Percentiles rank a stretch among this genome's conserved stretches.
Evolutionary conservation across 2,888 invertebrate genomes (phyloP).

Genomic region (Tipula unca): DNA sequence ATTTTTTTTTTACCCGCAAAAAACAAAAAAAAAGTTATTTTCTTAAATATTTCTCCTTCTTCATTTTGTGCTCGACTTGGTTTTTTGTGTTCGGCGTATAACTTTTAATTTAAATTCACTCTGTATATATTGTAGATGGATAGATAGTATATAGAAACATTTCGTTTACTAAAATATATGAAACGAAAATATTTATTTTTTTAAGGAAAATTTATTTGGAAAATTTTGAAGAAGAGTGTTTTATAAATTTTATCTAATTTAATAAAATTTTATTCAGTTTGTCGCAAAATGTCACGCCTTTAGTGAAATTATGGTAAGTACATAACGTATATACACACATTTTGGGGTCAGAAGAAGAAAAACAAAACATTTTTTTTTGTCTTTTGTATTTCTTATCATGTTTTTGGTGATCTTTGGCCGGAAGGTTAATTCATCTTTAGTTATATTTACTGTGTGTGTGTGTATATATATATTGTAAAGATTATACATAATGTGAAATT

Average conservation of each 20-base stretch:
- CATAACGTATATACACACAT: background rate
- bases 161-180: background rate
- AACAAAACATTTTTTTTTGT: background rate
- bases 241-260: background rate
- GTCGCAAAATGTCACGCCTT: slow-evolving; percentile 3
- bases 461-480: background rate
- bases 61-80: background rate
- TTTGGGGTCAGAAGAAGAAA: background rate
- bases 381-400: background rate
- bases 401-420: background rate
- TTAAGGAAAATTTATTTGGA: background rate
- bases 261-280: background rate
- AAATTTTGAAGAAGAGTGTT: background rate
- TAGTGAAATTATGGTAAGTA: background rate
- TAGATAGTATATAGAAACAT: background rate
- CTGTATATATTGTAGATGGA: background rate
- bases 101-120: background rate
- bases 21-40: background rate
- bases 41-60: background rate
- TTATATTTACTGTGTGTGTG: background rate
- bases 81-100: background rate
- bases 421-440: background rate
- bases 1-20: background rate
- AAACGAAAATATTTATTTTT: background rate
- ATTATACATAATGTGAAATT: background rate